Base-by-base conservation (phyloP, 1,140 invertebrate genomes). In the Lordiphosa stackelbergi region DNA sequence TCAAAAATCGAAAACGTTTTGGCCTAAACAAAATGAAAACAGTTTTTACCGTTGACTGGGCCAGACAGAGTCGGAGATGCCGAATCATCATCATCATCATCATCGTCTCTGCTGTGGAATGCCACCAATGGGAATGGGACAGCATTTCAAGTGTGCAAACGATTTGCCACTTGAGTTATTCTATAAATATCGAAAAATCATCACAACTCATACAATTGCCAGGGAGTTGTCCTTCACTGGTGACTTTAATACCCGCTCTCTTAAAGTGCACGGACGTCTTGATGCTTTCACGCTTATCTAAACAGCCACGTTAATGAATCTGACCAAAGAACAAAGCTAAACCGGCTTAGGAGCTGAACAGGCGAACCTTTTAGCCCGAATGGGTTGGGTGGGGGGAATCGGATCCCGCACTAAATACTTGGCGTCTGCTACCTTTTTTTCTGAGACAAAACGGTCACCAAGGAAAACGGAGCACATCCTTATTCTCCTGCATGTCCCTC, bases 91-190 rank as follows among this genome's bases (percentile, higher is more conserved):
- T 60, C 58, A 47, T 60, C 58, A 47, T 40, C 60, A 58, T 12
- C 31, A 52, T 47, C 42, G 35, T 66, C 62, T 58, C 64, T 55
- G 55, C 54, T 55, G 55, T 56, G 59, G 48, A 81, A 66, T 83
- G 69, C 75, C 56, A 72, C 64, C 69, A 85, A 85, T 75, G 74
- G 68, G 28, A 31, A 31, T 31, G 28, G 52, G 60, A 61, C 68
- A 72, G 63, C 75, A 71, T 74, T 85, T 74, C 55, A 79, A 85
- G 73, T 86, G 84, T 75, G 77, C 77, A 86, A 86, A 78, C 84
- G 84, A 86, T 86, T 84, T 86, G 73, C 78, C 84, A 85, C 84
- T 84, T 85, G 71, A 86, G 68, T 85, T 79, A 58, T 66, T 84
- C 62, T 84, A 68, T 84, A 79, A 79, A 85, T 75, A 79, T 86